Evolutionary conservation across 1,140 invertebrate species (phyloP).

Genomic region (Prorops nasuta): DNA sequence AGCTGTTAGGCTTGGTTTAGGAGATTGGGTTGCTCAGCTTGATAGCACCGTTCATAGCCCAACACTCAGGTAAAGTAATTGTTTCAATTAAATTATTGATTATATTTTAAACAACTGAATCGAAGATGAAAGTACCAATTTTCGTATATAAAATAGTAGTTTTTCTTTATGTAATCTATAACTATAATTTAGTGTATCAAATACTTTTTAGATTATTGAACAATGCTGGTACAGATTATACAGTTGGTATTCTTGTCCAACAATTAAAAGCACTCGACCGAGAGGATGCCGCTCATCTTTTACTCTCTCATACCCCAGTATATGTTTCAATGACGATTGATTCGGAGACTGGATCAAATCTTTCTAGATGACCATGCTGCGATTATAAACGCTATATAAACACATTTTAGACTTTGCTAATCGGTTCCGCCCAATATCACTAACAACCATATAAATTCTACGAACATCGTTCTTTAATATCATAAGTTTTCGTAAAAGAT

Average conservation of each 20-base stretch:
- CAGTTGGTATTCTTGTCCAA: slow-evolving; percentile 41
- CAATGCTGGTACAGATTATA: slow-evolving; percentile 44
- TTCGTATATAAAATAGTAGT: neutral
- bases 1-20: slow-evolving; percentile 69
- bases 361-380: slow-evolving; percentile 54
- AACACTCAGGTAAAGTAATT: slow-evolving; percentile 39
- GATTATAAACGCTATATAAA: slow-evolving; percentile 36
- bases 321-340: slow-evolving; percentile 43
- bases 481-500: no score
- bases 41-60: slow-evolving; percentile 51
- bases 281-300: slow-evolving; percentile 47
- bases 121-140: neutral
- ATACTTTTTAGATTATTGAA: no score
- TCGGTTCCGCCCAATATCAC: slow-evolving; percentile 28
- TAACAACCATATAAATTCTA: no score
- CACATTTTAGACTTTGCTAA: slow-evolving; percentile 33
- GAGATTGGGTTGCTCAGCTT: slow-evolving; percentile 49
- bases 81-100: no score
- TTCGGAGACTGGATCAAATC: slow-evolving; percentile 53
- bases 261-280: slow-evolving; percentile 48
- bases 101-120: no score
- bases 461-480: no score
- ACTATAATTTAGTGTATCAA: no score
- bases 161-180: slow-evolving; percentile 1
- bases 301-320: slow-evolving; percentile 46